phyloP scores from a whole-genome alignment of 1,140 invertebrate species.

The Brachionus plicatilis region DNA sequence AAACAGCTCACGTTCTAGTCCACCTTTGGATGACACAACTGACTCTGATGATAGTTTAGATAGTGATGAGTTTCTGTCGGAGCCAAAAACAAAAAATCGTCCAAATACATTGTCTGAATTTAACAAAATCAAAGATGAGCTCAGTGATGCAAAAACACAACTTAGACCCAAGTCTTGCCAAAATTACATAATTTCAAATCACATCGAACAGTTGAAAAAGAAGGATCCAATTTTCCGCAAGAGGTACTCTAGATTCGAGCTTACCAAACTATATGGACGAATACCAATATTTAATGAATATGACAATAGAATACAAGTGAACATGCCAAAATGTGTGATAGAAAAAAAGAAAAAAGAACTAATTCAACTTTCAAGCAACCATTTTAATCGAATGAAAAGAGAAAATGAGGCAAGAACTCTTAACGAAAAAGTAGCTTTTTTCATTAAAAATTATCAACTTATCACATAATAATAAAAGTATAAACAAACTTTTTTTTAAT shows the following conservation, averaged over 20 bases:
- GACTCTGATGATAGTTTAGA: background rate
- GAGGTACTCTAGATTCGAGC: background rate
- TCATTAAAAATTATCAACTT: slow-evolving; percentile 15
- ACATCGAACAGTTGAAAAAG: background rate
- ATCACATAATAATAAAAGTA: background rate
- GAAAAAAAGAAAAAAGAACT: slow-evolving; percentile 23
- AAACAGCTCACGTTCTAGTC: background rate
- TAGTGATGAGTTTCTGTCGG: background rate
- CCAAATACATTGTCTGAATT: background rate
- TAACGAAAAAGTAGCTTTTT: background rate
- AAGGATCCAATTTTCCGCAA: slow-evolving; percentile 15
- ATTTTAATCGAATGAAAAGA: background rate
- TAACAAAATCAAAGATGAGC: background rate
- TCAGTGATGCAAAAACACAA: background rate
- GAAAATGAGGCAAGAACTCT: background rate
- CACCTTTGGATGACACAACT: background rate
- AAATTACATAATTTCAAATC: background rate
- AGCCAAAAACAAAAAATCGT: background rate
- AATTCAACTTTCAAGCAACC: background rate
- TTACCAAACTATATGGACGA: background rate
- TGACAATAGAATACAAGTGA: background rate
- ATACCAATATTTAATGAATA: background rate
- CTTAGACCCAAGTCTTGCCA: background rate
- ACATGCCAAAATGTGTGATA: background rate
- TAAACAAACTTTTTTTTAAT: no score